Conservation (phyloP, 2,888 invertebrate species). For the Hirtodrosophila confusa region DNA sequence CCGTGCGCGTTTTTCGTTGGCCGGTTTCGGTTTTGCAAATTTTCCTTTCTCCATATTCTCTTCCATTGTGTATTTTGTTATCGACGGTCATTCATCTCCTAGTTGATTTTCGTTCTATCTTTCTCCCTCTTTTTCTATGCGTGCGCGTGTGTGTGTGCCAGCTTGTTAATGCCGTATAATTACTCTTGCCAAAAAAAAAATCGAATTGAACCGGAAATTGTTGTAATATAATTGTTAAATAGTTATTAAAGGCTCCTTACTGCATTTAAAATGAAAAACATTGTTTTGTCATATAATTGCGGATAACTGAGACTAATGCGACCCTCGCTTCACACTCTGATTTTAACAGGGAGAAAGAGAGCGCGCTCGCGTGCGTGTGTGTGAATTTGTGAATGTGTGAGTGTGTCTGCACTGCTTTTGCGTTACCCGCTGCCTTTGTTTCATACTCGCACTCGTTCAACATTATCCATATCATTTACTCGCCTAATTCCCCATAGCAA, state of each 20-base stretch:
- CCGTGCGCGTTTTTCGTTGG: slow-evolving; percentile 51
- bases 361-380: slow-evolving; percentile 10
- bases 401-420: slow-evolving; percentile 69
- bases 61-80: slow-evolving; percentile 70
- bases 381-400: slow-evolving; percentile 38
- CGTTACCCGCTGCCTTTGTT: slow-evolving; percentile 72
- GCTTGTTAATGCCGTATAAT: slow-evolving; percentile 51
- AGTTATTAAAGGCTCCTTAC: background rate
- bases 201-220: slow-evolving; percentile 6
- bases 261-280: slow-evolving; percentile 13
- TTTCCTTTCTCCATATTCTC: slow-evolving; percentile 57
- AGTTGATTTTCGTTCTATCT: slow-evolving; percentile 69
- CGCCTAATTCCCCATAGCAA: slow-evolving; percentile 53
- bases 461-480: slow-evolving; percentile 72
- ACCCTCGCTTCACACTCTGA: slow-evolving; percentile 32
- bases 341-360: slow-evolving; percentile 20
- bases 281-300: slow-evolving; percentile 45
- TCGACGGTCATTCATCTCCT: slow-evolving; percentile 77
- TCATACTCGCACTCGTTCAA: slow-evolving; percentile 51
- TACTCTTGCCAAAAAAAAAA: slow-evolving; percentile 28
- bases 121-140: slow-evolving; percentile 55
- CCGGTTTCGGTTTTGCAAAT: slow-evolving; percentile 65
- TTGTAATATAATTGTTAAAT: slow-evolving; percentile 13
- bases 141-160: slow-evolving; percentile 39
- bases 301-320: slow-evolving; percentile 27